Base-by-base conservation (phyloP, 2,888 invertebrate species). In the Rhagonycha lutea region DNA sequence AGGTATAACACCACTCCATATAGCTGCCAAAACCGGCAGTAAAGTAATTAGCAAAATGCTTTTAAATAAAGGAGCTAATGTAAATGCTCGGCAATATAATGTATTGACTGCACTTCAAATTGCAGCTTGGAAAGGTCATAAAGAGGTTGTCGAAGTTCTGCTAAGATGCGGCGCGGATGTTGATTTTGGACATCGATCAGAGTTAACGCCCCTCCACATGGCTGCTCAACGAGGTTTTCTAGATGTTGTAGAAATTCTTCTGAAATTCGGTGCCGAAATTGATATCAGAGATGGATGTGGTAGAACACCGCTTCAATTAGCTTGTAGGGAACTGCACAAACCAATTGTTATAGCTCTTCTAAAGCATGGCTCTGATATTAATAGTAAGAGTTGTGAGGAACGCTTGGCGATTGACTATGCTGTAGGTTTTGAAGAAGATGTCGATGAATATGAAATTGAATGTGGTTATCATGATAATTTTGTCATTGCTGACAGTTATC, bases 51-150 rank as follows among this genome's bases (percentile, higher is more conserved):
- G 1, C 18, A 1, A 18, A 18, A 18, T 18, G 18, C 18, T 18
- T 18, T 18, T 69, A 11, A 69, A 69, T 47, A 69, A 14, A 60
- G 69, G 69, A 28, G 69, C 69, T 14, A 32, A 69, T 69, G 29
- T 69, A 28, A 69, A 69, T 69, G 69, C 69, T 69, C 60, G 8
- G 28, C 24, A 14, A 60, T 7, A 9, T 14, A 18, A 60, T 69
- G 5, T 12, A 7, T 8, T 14, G 29, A 97, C 98, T 82, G 96
- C 97, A 4, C 91, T 98, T 78, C 98, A 98, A 88, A 98, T 98
- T 89, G 97, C 97, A 85, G 96, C 96, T 68, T 90, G 98, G 86
- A 97, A 98, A 72, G 98, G 98, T 0, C 97, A 98, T 87, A 93
- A 94, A 84, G 93, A 95, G 79, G 95, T 98, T 79, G 96, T 97